phyloP scores from a whole-genome alignment of 2,113 vertebrate genomes.

The Chamaetylas fuelleborni region DNA sequence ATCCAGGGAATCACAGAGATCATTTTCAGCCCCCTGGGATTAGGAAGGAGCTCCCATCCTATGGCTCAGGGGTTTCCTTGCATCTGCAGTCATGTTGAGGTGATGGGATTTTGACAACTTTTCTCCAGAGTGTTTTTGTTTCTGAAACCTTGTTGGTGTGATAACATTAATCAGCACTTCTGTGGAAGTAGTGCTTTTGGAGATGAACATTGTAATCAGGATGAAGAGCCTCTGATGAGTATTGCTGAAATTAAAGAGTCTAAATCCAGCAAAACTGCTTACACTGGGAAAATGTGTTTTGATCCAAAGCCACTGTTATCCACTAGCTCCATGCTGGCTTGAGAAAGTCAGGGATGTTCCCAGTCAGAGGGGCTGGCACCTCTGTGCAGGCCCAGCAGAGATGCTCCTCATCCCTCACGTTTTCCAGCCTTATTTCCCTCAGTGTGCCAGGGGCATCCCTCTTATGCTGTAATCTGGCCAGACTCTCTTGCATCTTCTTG shows the following conservation, averaged over 20 bases:
- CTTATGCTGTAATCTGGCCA: neutral
- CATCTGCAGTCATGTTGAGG: neutral
- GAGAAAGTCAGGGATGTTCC: neutral
- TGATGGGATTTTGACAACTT: constrained; percentile 26
- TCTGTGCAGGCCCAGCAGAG: neutral
- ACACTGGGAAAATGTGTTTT: neutral
- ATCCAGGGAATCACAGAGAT: neutral
- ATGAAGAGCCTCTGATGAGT: constrained; percentile 58
- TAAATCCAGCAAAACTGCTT: constrained; percentile 45
- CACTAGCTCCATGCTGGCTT: neutral
- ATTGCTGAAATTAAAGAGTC: constrained; percentile 44
- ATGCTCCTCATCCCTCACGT: neutral
- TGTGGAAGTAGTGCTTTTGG: constrained; percentile 53
- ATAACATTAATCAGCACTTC: constrained; percentile 60
- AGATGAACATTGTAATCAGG: constrained; percentile 51
- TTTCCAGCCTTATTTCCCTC: neutral
- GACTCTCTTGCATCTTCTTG: neutral
- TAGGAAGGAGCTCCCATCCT: neutral
- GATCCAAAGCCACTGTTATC: neutral
- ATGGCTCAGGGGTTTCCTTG: neutral
- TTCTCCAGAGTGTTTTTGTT: constrained; percentile 26
- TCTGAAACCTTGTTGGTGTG: constrained; percentile 45
- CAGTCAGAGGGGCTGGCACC: neutral
- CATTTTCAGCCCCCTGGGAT: neutral
- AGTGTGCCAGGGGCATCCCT: neutral